Conservation (phyloP, 2,888 invertebrate genomes). For the Podotricha telesiphe region DNA sequence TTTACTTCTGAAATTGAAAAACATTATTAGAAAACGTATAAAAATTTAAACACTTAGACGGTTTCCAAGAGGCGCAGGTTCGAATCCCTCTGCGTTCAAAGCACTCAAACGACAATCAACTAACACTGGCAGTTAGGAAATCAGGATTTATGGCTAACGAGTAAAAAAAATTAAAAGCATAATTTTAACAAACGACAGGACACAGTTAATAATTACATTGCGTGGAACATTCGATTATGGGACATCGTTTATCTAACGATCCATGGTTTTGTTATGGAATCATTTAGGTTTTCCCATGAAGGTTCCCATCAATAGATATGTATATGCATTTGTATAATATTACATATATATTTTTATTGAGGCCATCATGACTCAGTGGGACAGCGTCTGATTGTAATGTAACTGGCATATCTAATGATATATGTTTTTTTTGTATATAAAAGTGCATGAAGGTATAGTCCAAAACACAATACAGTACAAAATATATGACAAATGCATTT, state of each 20-base stretch:
- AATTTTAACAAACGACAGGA: conserved; percentile 23
- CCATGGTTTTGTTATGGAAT: conserved; percentile 57
- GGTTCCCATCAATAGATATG: conserved; percentile 52
- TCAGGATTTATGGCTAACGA: not conserved
- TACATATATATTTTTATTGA: too few relatives aligned
- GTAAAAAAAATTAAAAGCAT: conserved; percentile 8
- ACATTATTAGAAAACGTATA: too few relatives aligned
- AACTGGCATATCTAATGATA: too few relatives aligned
- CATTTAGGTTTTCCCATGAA: conserved; percentile 67
- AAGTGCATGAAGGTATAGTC: too few relatives aligned
- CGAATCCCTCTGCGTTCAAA: too few relatives aligned
- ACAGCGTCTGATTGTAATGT: too few relatives aligned
- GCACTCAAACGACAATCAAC: not conserved
- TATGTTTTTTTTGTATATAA: too few relatives aligned
- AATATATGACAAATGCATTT: not conserved
- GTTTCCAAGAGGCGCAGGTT: too few relatives aligned
- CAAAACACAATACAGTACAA: not conserved
- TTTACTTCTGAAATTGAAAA: too few relatives aligned
- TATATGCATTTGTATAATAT: not conserved
- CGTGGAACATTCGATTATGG: conserved; percentile 74
- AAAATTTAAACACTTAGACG: too few relatives aligned
- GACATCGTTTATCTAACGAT: conserved; percentile 79
- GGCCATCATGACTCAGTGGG: too few relatives aligned
- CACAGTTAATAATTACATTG: conserved; percentile 68
- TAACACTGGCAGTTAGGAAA: not conserved